Base-by-base conservation (phyloP, 53 echinoderm and acorn worm genomes). In the Apostichopus leukothele region DNA sequence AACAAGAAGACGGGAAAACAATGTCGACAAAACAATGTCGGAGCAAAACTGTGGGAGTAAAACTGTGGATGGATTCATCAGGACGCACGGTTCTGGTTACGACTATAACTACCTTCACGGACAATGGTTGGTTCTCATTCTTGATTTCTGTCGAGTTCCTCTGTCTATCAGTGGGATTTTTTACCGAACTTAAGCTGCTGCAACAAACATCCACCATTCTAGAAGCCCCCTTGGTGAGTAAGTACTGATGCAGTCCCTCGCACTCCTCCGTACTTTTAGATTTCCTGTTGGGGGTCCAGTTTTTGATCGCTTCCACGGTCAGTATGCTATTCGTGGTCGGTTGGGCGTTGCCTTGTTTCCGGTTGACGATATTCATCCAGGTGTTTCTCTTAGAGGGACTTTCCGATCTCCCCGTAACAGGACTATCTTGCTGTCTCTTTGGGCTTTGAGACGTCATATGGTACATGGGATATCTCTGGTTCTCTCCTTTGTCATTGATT, bases 221-320 rank as follows among this genome's bases (percentile, higher is more conserved):
- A 11, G 85, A 60, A 6, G 85, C 66, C 27, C 85, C 85, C 11
- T 85, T 85, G 6, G 67, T 50, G 10, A 85, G 66, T 27, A 87
- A 50, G 4, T 75, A 75, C 88, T 59, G 52, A 23, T 87, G 88
- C 16, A 87, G 53, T 4, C 88, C 88, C 75, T 75, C 75, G 57
- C 75, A 87, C 51, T 75, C 74, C 19, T 87, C 88, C 7, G 53
- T 87, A 59, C 88, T 87, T 75, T 75, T 50, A 52, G 88, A 87
- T 22, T 74, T 92, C 55, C 26, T 60, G 61, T 90, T 73, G 25
- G 92, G 92, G 5, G 78, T 71, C 92, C 92, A 92, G 74, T 92
- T 86, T 53, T 87, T 89, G 7, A 92, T 78, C 5, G 92, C 92
- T 53, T 92, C 92, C 6, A 92, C 92, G 1, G 90, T 90, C 89